phyloP scores from a whole-genome alignment of 2,113 vertebrate species.

The Elaphurus davidianus region DNA sequence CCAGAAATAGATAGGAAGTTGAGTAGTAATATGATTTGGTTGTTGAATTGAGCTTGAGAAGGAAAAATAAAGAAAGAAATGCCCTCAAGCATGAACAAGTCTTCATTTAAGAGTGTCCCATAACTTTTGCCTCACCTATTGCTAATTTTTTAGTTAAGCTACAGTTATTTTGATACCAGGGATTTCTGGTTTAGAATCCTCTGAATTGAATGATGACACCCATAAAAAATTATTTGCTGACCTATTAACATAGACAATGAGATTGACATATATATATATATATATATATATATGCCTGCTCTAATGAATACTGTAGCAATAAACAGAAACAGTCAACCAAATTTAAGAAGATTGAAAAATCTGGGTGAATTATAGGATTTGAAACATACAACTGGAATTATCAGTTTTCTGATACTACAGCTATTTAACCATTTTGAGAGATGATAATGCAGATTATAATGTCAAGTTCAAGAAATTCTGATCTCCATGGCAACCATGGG shows the following conservation, averaged over 20 bases:
- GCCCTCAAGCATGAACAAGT: background rate
- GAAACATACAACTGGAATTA: background rate
- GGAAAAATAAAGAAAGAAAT: background rate
- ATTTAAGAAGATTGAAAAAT: background rate
- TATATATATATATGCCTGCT: background rate
- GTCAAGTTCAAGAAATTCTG: constrained; percentile 44
- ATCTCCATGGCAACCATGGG: constrained; percentile 50
- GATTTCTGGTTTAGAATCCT: background rate
- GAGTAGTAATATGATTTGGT: background rate
- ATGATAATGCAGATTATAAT: constrained; percentile 39
- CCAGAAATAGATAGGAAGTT: background rate
- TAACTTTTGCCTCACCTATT: background rate
- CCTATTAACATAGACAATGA: background rate
- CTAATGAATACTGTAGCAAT: background rate
- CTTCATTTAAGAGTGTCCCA: background rate
- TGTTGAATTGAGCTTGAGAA: background rate
- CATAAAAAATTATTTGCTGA: background rate
- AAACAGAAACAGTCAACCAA: background rate
- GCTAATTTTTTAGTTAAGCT: background rate
- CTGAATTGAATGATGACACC: background rate
- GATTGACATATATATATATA: background rate
- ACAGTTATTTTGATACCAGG: background rate
- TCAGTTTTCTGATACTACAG: background rate
- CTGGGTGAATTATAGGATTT: background rate
- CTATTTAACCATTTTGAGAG: constrained; percentile 40